Evolutionary conservation across 2,888 invertebrate genomes (phyloP), one percentile per base, ranked within the genome.

Genomic region (Isotomurus palustris): DNA sequence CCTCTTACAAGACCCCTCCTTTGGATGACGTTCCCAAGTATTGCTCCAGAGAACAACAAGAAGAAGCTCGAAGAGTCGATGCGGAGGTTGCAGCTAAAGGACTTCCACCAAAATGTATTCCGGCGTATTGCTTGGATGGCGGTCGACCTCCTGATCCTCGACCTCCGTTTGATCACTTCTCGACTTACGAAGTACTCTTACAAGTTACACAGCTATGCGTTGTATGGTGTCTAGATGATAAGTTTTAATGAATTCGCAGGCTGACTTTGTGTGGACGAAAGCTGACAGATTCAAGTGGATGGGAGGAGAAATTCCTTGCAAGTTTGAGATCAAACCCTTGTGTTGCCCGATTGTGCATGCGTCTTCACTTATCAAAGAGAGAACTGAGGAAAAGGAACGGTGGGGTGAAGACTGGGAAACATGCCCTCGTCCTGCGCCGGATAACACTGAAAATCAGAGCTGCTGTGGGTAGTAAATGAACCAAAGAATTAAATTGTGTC

Each of bases 331-430:
- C 14, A 61, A 60, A 44, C 70, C 70, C 1, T 44, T 70, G 22
- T 68, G 66, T 49, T 63, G 51, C 41, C 64, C 64, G 0, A 51
- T 66, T 0, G 49, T 62, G 38, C 48, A 64, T 48, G 56, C 61
- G 5, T 59, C 49, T 3, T 53, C 63, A 8, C 35, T 67, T 1
- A 59, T 66, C n/a, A 60, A 65, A 28, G 55, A 52, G 28, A 55
- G 68, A 35, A 70, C 68, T 3, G 70, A 70, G 49, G 70, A 70
- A 52, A 67, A 67, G 25, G 70, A 70, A 56, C 55, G 70, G 4
- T 70, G 70, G 70, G 70, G 70, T 3, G 58, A 66, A 35, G 52
- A 66, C 43, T 70, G 70, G 70, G 64, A 60, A 38, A 64, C 58
- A 28, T 58, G 57, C 27, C 68, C 66, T 14, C n/a, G n/a, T n/a